Base-by-base conservation (phyloP, 2,113 vertebrate species). In the Strigops habroptila region DNA sequence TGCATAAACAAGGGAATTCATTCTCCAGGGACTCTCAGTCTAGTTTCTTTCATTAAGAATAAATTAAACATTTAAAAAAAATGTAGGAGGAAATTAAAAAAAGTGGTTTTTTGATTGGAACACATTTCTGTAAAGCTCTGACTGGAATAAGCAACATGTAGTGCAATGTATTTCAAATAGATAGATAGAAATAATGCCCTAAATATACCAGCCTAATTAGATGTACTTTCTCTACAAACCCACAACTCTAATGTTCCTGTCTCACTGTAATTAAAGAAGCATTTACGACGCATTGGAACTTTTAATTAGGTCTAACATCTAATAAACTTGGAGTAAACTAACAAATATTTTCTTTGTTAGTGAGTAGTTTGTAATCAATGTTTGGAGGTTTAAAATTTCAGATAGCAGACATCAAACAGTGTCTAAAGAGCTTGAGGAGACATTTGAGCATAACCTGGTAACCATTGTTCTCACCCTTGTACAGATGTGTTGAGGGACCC, bases 241-340 rank as follows among this genome's bases (percentile, higher is more conserved):
- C 87, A 91, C 95, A 95, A 83, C 95, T 96, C 94, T 88, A 97
- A 96, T 97, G 96, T 96, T 97, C 91, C 74, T 87, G 62, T 97
- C 94, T 97, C 12, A 1, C 91, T 85, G 95, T 97, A 97, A 97
- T 97, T 97, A 97, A 97, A 94, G 94, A 96, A 96, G 91, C 97
- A 96, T 96, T 97, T 97, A 95, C 96, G 87, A 95, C 4, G 86
- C 95, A 94, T 37, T 96, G 94, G 70, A 97, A 97, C 96, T 96
- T 97, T 97, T 97, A 97, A 97, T 97, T 97, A 97, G 94, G 85
- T 95, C 90, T 97, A 97, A 91, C 93, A 91, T 95, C 93, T 96
- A 97, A 97, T 97, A 96, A 97, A 96, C 91, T 96, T 87, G 74
- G 49, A 97, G 87, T 94, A 97, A 97, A 95, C 94, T 71, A 97